Evolutionary conservation across 2,888 invertebrate species (phyloP), one percentile per base, ranked within the genome.

Genomic region (Nipponacmea schrenckii): DNA sequence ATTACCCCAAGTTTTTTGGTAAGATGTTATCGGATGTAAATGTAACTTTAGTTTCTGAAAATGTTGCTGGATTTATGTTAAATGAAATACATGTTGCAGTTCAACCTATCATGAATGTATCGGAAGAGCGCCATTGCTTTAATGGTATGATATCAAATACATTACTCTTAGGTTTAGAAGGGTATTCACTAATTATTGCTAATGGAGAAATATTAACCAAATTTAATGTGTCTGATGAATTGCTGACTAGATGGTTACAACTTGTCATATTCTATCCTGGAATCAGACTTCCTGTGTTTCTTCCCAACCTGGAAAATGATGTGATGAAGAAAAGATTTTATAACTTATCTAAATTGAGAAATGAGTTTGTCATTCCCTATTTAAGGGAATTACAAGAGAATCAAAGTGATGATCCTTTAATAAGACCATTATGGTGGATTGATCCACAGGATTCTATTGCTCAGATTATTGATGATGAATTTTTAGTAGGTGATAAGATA

Each of bases 191-290:
- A 3, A 70, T 78, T 2, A 66, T 78, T 20, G 71, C 74, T 0
- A 77, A 78, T 27, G 75, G 71, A 24, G 71, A 72, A 20, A 31
- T 73, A 24, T 48, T 67, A 67, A 62, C 67, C 7, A 20, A 67
- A 14, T 39, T 67, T 4, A 8, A 45, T 5, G 68, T 74, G 8
- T 73, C 73, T 26, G 65, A 71, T 64, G 74, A 77, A 44, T 71
- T 78, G 48, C 72, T 78, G 48, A 68, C 71, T n/a, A 72, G 77
- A 31, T 78, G 78, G 78, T 70, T 78, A 48, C 78, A 78, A 67
- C 71, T 78, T 31, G 73, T 75, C 14, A 70, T 77, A n/a, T 77
- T 78, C 69, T 78, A 75, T 71, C 78, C 78, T 2, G 75, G 75
- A 0, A 17, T 77, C 17, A 66, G 74, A 45, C 71, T 78, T 46